Conservation (phyloP, 2,888 invertebrate genomes). For the Anorthoa munda region DNA sequence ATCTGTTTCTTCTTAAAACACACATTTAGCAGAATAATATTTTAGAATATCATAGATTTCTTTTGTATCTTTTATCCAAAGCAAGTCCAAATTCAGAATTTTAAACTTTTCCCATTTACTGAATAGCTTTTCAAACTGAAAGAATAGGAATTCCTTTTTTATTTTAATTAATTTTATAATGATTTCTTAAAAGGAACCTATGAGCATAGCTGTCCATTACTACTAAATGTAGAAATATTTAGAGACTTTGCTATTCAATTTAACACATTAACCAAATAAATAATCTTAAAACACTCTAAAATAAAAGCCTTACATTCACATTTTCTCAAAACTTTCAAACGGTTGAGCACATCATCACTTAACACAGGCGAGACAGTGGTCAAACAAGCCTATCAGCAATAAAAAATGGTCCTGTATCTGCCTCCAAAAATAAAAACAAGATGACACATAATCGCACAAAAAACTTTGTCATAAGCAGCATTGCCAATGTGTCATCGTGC, state of each 20-base stretch:
- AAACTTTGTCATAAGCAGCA: constrained; percentile 20
- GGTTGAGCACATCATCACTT: too few species aligned
- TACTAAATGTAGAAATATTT: too few species aligned
- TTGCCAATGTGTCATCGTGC: constrained; percentile 57
- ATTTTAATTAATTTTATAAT: not conserved
- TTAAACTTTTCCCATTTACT: not conserved
- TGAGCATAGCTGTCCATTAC: too few species aligned
- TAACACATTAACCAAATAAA: not conserved
- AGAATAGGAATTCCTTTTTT: not conserved
- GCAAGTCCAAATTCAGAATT: not conserved
- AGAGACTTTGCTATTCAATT: too few species aligned
- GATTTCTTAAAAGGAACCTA: not conserved
- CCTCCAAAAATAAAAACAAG: not conserved
- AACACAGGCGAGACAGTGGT: too few species aligned
- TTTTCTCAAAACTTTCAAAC: too few species aligned
- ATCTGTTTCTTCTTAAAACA: not conserved
- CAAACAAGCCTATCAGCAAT: not conserved
- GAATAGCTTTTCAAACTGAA: not conserved
- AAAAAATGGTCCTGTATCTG: not conserved
- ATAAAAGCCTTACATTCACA: not conserved
- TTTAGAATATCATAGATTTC: not conserved
- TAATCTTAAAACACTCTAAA: not conserved
- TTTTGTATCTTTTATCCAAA: not conserved
- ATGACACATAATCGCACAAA: constrained; percentile 27
- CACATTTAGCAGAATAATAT: not conserved